Percentiles rank a stretch among this genome's conserved stretches.
Conservation (phyloP, 2,797 vertebrate species). For the Chelonia mydas region DNA sequence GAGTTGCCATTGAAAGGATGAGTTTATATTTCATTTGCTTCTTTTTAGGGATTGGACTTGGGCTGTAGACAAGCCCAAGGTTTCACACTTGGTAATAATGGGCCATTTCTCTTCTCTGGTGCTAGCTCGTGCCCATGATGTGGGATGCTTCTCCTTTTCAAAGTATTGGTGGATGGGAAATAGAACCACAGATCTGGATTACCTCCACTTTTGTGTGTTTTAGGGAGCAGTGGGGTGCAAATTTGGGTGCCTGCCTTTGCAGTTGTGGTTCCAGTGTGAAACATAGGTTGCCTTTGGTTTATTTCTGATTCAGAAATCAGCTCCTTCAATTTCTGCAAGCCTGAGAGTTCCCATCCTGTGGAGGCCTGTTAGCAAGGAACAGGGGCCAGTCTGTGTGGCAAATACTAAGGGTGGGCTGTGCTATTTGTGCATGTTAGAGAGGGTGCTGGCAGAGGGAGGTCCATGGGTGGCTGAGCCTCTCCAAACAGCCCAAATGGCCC, state of each 20-base stretch:
- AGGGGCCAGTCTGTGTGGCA: rapidly evolving
- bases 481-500: too few species aligned
- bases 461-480: too few species aligned
- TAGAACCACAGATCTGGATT: background rate
- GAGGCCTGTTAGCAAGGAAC: background rate
- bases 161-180: background rate
- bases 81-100: background rate
- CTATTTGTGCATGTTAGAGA: background rate
- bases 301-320: background rate
- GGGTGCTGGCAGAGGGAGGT: too few species aligned
- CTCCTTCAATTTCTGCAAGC: background rate
- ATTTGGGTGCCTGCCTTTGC: background rate
- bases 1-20: background rate
- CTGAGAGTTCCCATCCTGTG: background rate
- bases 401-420: rapidly evolving
- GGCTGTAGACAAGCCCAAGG: background rate
- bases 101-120: background rate
- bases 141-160: background rate
- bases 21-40: background rate
- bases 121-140: background rate
- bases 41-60: background rate
- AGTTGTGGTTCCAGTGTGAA: background rate
- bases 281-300: rapidly evolving
- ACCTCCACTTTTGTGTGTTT: rapidly evolving
- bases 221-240: background rate